phyloP scores from a whole-genome alignment of 2,797 vertebrate species.

The Perodicticus potto region DNA sequence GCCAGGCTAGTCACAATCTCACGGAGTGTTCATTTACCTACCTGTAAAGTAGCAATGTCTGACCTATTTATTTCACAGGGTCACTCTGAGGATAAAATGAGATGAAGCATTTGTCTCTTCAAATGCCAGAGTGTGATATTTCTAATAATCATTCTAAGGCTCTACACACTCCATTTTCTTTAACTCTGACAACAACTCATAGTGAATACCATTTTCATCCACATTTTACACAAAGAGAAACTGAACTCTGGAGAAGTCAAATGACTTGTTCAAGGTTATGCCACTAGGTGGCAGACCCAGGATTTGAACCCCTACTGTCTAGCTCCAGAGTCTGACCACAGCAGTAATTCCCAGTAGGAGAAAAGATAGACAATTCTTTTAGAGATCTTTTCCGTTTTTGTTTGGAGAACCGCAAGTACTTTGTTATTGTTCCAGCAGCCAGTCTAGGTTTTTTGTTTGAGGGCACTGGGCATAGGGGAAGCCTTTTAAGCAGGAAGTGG shows the following conservation, averaged over 20 bases:
- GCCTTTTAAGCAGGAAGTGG: background rate
- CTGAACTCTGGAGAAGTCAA: background rate
- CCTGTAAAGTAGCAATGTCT: background rate
- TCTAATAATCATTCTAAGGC: background rate
- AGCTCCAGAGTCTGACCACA: background rate
- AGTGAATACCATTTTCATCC: background rate
- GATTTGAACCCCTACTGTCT: background rate
- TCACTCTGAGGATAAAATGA: background rate
- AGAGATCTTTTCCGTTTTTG: conserved; percentile 7
- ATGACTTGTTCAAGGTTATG: conserved; percentile 45
- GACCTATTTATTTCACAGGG: background rate
- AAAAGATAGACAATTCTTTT: background rate
- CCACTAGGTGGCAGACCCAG: conserved; percentile 78
- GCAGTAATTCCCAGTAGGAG: background rate
- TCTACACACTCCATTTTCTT: background rate
- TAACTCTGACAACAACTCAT: background rate
- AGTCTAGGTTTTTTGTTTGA: background rate
- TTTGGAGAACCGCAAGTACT: conserved; percentile 6
- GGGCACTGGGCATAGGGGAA: background rate
- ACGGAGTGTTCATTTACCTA: background rate
- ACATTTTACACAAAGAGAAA: conserved; percentile 62
- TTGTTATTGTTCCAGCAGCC: background rate
- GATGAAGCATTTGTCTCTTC: background rate
- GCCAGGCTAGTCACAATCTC: background rate
- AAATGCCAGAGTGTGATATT: background rate